phyloP scores from a whole-genome alignment of 2,797 vertebrate species.

The Aythya fuligula region DNA sequence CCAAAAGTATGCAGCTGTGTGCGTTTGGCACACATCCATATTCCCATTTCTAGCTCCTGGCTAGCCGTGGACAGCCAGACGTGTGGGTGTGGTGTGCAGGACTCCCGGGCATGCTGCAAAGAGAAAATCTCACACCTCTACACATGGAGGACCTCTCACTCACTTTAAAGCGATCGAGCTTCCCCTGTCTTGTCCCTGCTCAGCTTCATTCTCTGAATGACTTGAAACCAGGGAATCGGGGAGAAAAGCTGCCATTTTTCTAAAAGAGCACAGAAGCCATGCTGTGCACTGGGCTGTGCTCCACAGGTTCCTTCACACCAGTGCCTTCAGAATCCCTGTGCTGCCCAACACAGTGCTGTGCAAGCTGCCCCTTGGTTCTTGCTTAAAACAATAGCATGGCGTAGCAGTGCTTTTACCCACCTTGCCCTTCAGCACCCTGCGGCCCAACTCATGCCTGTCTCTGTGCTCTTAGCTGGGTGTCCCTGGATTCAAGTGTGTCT shows the following conservation, averaged over 20 bases:
- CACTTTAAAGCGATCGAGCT: not conserved
- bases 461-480: not conserved
- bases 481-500: not conserved
- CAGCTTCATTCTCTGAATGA: not conserved
- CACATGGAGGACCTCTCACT: not conserved
- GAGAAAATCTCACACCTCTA: not conserved
- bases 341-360: rapidly evolving
- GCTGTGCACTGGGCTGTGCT: rapidly evolving
- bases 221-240: not conserved
- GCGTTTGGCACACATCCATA: not conserved
- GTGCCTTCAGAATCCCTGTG: not conserved
- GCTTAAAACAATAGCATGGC: not conserved
- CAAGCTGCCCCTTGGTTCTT: not conserved
- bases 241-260: not conserved
- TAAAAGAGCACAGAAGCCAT: not conserved
- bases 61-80: not conserved
- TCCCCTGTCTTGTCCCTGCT: not conserved
- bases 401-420: not conserved
- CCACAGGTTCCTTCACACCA: rapidly evolving
- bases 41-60: not conserved
- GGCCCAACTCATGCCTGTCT: rapidly evolving
- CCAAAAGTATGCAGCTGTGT: not conserved
- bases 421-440: not conserved
- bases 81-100: rapidly evolving
- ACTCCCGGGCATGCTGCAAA: rapidly evolving